Evolutionary conservation across 2,888 invertebrate species (phyloP), one percentile per base, ranked within the genome.

Genomic region (Operophtera brumata): DNA sequence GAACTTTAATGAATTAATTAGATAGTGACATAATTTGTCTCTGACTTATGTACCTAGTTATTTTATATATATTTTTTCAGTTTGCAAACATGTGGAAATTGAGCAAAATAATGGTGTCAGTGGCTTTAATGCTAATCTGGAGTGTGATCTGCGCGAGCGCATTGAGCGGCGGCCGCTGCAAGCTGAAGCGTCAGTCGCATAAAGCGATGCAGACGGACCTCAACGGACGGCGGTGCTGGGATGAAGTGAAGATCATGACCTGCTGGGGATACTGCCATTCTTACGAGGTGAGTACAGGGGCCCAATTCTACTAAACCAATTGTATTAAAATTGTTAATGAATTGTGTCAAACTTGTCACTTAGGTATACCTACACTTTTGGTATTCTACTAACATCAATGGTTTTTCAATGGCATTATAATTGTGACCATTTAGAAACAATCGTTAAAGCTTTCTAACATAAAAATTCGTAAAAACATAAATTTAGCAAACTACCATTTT

Each of bases 191-290:
- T 6, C 82, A 87, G 58, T 67, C 74, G 0, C 86, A 88, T 61
- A 84, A 83, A 54, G 89, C 88, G 1, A 73, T 85, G 72, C 90
- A 90, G 64, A 86, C 82, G 0, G 90, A 90, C 59, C 91, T 92
- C 40, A 91, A 91, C 47, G 95, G 96, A 0, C 91, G 93, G 13
- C 91, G 93, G 47, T 96, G 96, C 77, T 95, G 94, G 94, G 96
- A 95, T 66, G 91, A 92, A 50, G 92, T 96, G 1, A 93, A 93
- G 50, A 95, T 96, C 6, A 92, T 93, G 85, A 94, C 95, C 0
- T 96, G 96, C 73, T 96, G 95, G 94, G 96, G 96, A 43, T 92
- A 95, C 47, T 97, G 96, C 72, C 93, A 95, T 73, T 95, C 96
- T 0, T 94, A 94, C 74, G 96, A 96, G 93, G 96, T 96, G n/a